Evolutionary conservation across 1,140 invertebrate genomes (phyloP), one percentile per base, ranked within the genome.

Genomic region (Chironomus tepperi): DNA sequence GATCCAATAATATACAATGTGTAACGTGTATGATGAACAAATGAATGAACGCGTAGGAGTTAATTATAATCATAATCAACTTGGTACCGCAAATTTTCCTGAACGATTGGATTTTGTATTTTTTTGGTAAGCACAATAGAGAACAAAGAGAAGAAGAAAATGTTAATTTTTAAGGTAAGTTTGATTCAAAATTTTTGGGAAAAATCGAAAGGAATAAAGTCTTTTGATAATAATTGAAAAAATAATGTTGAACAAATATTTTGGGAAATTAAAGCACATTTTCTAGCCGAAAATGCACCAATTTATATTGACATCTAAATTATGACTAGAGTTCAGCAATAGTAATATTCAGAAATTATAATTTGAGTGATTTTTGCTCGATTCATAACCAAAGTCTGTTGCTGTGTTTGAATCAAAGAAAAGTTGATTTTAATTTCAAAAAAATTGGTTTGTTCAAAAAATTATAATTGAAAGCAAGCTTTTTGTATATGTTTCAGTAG

Each of bases 31-130:
- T 9, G 16, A 8, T 70, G 65, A 21, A 70, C 18, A 18, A 70
- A 70, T 57, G 19, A 19, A 70, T 16, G 7, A 70, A 19, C 18
- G 19, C 65, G 19, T 12, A 10, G 9, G 47, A 57, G 47, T 70
- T 70, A 70, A 70, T 70, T 70, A 70, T 70, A 70, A 16, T 70
- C 65, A 70, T 70, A 70, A 70, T 70, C 65, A 21, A 70, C 65
- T 21, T 70, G 65, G 18, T 70, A 70, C 16, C 65, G 65, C 19
- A 70, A 70, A 70, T 70, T 70, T 70, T 70, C 65, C 65, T 70
- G 65, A 9, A 70, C 10, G 24, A 34, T 34, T 34, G 5, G 1
- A 34, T 19, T 18, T 21, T 6, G 65, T 70, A 57, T 57, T 57
- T n/a, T 12, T 57, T 18, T 67, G n/a, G 18, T 19, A 16, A 18